Evolutionary conservation across 2,888 invertebrate species (phyloP), one percentile per base, ranked within the genome.

Genomic region (Dryobotodes eremita): DNA sequence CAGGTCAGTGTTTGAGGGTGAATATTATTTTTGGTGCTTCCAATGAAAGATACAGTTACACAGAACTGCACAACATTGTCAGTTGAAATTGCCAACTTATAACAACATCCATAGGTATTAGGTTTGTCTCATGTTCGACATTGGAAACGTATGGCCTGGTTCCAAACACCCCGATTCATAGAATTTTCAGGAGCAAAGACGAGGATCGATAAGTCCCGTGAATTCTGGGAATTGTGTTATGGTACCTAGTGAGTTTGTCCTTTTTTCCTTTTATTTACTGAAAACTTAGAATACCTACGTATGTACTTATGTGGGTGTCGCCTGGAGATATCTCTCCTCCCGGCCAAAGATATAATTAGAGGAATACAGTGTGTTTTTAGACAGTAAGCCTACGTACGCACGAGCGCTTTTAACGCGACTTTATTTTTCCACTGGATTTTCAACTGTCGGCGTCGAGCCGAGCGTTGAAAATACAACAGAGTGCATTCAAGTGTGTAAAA

Each of bases 141-240:
- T 59, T 50, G n/a, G 23, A 31, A 36, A 68, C 68, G 31, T 64
- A 48, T 82, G 64, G 3, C 55, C 46, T 59, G 48, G 55, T 77
- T 77, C 42, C n/a, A 62, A 81, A 71, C 53, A 57, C 26, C 70
- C 64, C 42, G 26, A 55, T 77, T 71, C 78, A n/a, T 42, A 69
- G 55, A 83, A 80, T 23, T 79, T 61, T 59, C 36, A 53, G 62
- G 71, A 66, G 68, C 50, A 57, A 55, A 73, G 74, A 23, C 61
- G 6, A 15, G 5, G 50, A 61, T 82, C 59, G 70, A 75, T 55
- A n/a, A 71, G 74, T 59, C 48, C 31, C 62, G 62, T 74, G 31
- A 59, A 80, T 80, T 85, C 66, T 71, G 53, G 26, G 62, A 84
- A 80, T 17, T 50, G 15, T 65, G 71, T 64, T 77, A 31, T 7